Evolutionary conservation across 2,113 vertebrate species (phyloP).

Genomic region (Symphodus melops): DNA sequence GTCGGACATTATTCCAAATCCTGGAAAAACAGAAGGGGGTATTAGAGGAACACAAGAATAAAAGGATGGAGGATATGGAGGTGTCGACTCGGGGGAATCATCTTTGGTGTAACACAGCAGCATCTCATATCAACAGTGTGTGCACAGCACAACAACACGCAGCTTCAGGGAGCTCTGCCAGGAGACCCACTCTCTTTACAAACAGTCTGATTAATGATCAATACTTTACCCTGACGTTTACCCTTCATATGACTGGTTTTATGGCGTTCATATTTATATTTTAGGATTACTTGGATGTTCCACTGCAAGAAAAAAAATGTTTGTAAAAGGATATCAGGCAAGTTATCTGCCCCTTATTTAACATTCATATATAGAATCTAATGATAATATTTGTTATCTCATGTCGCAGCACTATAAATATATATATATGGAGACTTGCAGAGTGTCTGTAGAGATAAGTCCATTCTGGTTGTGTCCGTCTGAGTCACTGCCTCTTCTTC

Average conservation of each 20-base stretch:
- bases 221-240: not conserved
- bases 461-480: too few species aligned
- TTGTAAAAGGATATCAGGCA: not conserved
- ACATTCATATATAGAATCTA: constrained; percentile 5
- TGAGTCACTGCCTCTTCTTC: constrained; percentile 88
- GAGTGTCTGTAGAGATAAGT: not conserved
- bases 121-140: constrained; percentile 11
- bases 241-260: not conserved
- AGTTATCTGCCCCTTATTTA: not conserved
- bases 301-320: constrained; percentile 16
- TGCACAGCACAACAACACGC: not conserved
- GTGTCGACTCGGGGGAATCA: constrained; percentile 15
- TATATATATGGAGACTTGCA: constrained; percentile 12
- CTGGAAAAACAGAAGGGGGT: too few species aligned
- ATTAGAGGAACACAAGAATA: not conserved
- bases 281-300: not conserved
- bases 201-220: constrained; percentile 8
- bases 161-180: constrained; percentile 22
- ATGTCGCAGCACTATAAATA: constrained; percentile 24
- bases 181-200: constrained; percentile 3
- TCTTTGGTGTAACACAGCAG: constrained; percentile 37
- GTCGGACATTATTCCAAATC: too few species aligned
- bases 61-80: not conserved
- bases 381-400: not conserved
- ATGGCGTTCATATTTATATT: not conserved